Conservation (phyloP, 2,797 vertebrate genomes). For the Oreortyx pictus region DNA sequence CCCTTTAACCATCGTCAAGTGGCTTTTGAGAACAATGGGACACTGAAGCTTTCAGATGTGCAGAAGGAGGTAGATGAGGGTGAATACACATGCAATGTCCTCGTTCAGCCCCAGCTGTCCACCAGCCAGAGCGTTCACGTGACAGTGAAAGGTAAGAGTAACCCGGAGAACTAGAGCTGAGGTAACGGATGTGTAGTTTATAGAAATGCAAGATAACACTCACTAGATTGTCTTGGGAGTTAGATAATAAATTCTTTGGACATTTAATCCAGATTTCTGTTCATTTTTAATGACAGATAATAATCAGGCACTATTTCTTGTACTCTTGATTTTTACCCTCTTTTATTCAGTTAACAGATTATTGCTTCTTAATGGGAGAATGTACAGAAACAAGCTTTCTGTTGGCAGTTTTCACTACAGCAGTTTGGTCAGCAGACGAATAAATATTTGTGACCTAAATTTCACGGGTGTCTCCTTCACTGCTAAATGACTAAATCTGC, state of each 20-base stretch:
- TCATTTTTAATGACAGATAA: constrained; percentile 14
- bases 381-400: not conserved
- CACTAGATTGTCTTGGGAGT: not conserved
- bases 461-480: not conserved
- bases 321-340: not conserved
- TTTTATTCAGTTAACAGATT: not conserved
- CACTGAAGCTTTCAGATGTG: constrained; percentile 94
- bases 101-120: constrained; percentile 95
- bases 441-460: not conserved
- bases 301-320: not conserved
- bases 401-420: not conserved
- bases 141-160: constrained; percentile 89
- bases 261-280: not conserved
- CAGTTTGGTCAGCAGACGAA: not conserved
- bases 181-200: rapidly evolving
- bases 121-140: constrained; percentile 96
- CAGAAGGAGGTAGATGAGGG: constrained; percentile 95
- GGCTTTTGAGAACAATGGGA: constrained; percentile 98
- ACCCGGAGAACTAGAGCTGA: not conserved
- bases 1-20: constrained; percentile 98
- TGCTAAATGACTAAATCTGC: not conserved
- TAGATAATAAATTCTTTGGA: not conserved
- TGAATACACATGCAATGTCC: constrained; percentile 96
- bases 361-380: not conserved
- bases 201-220: not conserved